These are phyloP conservation scores for Halcyon leucocephala DNA, from an alignment of 2,797 vertebrate genomes.

Conservation along the genomic window DNA sequence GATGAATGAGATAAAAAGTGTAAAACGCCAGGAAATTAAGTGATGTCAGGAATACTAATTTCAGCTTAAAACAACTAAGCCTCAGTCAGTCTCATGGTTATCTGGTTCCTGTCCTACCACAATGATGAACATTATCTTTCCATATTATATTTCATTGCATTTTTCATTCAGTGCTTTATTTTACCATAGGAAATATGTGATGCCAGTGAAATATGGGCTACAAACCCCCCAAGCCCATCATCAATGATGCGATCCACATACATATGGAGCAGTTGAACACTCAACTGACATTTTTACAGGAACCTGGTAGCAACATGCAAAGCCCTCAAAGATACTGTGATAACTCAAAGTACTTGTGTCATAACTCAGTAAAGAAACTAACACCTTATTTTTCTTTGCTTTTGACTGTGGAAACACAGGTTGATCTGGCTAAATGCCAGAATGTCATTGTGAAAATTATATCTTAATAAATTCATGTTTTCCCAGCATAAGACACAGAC, in stretches of 20 bases:
- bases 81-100: background rate
- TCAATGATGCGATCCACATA: background rate
- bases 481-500: background rate
- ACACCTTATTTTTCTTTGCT: background rate
- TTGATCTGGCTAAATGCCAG: background rate
- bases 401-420: background rate
- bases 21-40: background rate
- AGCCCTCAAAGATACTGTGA: background rate
- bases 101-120: background rate
- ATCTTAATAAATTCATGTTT: background rate
- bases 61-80: background rate
- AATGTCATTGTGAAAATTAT: background rate
- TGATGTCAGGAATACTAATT: background rate
- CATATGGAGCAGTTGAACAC: background rate
- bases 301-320: background rate
- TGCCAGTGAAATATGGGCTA: background rate
- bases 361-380: background rate
- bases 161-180: background rate
- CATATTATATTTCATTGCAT: background rate
- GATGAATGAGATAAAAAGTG: background rate
- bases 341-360: background rate
- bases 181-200: background rate
- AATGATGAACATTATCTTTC: background rate
- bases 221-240: background rate
- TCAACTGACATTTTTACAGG: background rate